These are phyloP conservation scores for Chromis chromis DNA, from an alignment of 2,797 vertebrate species.

Conservation along the genomic window DNA sequence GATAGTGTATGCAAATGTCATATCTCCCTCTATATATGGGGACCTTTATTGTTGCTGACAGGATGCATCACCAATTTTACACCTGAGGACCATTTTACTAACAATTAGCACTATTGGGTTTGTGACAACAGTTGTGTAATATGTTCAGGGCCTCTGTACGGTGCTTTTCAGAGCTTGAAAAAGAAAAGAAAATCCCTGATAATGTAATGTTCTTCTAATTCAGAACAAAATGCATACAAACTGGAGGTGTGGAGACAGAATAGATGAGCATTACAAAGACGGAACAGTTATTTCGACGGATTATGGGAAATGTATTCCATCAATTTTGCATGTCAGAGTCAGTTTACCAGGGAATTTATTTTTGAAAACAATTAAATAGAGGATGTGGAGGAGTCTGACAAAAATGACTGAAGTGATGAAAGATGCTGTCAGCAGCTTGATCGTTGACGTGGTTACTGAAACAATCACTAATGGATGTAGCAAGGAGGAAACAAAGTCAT, in stretches of 20 bases:
- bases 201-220: neutral
- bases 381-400: neutral
- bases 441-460: neutral
- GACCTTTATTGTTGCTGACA: neutral
- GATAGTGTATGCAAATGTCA: neutral
- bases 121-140: conserved; percentile 2
- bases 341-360: neutral
- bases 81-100: neutral
- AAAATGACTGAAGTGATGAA: neutral
- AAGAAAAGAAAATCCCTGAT: neutral
- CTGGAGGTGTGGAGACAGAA: neutral
- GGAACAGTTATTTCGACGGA: neutral
- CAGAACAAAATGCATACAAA: neutral
- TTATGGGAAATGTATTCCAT: conserved; percentile 1
- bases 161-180: neutral
- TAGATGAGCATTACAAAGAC: neutral
- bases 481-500: neutral
- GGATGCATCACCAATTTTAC: neutral
- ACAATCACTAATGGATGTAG: neutral
- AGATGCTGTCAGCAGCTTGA: neutral
- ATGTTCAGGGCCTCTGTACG: neutral
- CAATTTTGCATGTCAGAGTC: neutral
- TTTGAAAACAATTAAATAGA: neutral
- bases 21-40: conserved; percentile 1
- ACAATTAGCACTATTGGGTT: neutral